Percentiles rank a stretch among this genome's conserved stretches.
Evolutionary conservation across 53 echinoderm and acorn worm species (phyloP).

Genomic region (Temnopleurus reevesii): DNA sequence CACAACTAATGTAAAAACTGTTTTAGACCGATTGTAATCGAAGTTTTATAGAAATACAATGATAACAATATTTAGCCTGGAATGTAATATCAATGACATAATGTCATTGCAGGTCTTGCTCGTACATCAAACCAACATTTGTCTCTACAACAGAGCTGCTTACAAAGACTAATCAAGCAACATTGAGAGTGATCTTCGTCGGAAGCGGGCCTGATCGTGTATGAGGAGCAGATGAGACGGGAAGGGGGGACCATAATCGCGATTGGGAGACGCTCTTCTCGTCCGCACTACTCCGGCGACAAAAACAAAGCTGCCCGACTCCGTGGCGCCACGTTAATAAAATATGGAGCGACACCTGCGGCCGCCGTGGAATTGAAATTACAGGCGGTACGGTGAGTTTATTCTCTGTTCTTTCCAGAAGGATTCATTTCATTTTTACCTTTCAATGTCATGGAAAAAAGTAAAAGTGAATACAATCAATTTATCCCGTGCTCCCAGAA

Average conservation of each 20-base stretch:
- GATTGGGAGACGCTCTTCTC: constrained; percentile 34
- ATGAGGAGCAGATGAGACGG: neutral
- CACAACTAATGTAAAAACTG: too few species aligned
- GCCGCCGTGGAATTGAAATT: constrained; percentile 61
- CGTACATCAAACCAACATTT: too few species aligned
- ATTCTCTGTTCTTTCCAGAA: constrained; percentile 1
- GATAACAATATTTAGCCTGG: too few species aligned
- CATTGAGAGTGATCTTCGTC: neutral
- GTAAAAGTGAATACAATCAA: neutral
- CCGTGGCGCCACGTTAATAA: constrained; percentile 59
- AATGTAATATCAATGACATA: too few species aligned
- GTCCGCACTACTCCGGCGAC: constrained; percentile 51
- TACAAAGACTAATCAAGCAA: constrained; percentile 9
- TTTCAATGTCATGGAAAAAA: neutral
- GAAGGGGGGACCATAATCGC: constrained; percentile 39
- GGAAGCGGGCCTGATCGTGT: constrained; percentile 11
- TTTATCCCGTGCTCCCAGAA: neutral
- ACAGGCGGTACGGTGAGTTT: constrained; percentile 53
- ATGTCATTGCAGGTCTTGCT: too few species aligned
- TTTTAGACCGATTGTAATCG: too few species aligned
- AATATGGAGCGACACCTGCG: constrained; percentile 63
- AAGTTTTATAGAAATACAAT: too few species aligned
- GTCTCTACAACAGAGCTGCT: neutral
- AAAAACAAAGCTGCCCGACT: constrained; percentile 63
- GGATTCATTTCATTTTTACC: constrained; percentile 10